phyloP scores from a whole-genome alignment of 2,113 vertebrate species.

The Oplegnathus fasciatus region DNA sequence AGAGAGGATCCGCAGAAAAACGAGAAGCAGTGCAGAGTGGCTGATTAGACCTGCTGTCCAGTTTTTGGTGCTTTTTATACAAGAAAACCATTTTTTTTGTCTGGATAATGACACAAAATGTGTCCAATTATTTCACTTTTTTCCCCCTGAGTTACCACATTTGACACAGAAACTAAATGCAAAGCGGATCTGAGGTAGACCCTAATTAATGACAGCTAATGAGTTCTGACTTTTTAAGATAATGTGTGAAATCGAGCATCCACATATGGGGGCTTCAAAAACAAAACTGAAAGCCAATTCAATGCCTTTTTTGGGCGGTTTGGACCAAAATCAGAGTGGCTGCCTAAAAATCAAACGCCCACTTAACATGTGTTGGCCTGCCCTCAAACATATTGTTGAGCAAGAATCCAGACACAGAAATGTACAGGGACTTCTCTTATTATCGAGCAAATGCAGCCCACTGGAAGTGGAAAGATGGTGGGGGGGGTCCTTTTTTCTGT shows the following conservation, averaged over 20 bases:
- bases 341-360: slow-evolving; percentile 48
- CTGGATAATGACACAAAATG: slow-evolving; percentile 11
- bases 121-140: slow-evolving; percentile 34
- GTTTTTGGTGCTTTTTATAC: slow-evolving; percentile 12
- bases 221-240: slow-evolving; percentile 50
- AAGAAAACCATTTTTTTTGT: not conserved
- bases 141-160: not conserved
- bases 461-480: slow-evolving; percentile 7
- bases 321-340: slow-evolving; percentile 39
- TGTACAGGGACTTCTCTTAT: slow-evolving; percentile 43
- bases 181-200: slow-evolving; percentile 37
- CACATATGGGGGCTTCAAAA: slow-evolving; percentile 32
- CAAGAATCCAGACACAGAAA: slow-evolving; percentile 46
- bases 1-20: slow-evolving; percentile 85
- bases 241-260: slow-evolving; percentile 52
- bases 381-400: slow-evolving; percentile 53
- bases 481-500: not conserved
- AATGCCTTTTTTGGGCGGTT: slow-evolving; percentile 19
- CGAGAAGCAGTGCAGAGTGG: slow-evolving; percentile 43
- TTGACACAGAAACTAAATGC: slow-evolving; percentile 25
- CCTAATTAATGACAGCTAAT: slow-evolving; percentile 66
- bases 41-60: slow-evolving; percentile 81
- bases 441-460: slow-evolving; percentile 46
- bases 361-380: slow-evolving; percentile 53
- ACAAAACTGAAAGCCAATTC: slow-evolving; percentile 33